Evolutionary conservation across 2,113 vertebrate genomes (phyloP), one percentile per base, ranked within the genome.

Genomic region (Cyprinodon tularosa): DNA sequence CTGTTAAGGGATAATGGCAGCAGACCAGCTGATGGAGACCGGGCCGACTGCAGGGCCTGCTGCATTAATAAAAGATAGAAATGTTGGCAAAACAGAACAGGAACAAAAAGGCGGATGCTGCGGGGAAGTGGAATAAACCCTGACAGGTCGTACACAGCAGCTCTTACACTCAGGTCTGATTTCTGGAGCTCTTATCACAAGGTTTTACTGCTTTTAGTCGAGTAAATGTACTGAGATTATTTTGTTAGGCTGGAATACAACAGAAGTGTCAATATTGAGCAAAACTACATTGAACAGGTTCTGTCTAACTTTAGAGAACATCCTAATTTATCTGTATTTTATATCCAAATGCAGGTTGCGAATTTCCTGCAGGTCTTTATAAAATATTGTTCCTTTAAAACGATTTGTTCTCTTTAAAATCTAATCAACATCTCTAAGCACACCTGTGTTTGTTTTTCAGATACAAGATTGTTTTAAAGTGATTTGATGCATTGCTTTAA

Each of bases 51-150:
- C 29, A 57, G 64, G 82, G 37, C 29, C 63, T 74, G 66, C 67
- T 12, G 53, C 62, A 86, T 80, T 73, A 83, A 80, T 80, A 80
- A 83, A 82, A 68, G 66, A 76, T 79, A 65, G 48, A 72, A 48
- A 61, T 12, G 3, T 13, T 47, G 20, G 8, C 22, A 57, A 78
- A 74, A 75, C 63, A 42, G 10, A 69, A 76, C 12, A 53, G 17
- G 42, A 66, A 42, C 75, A 36, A 3, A 20, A 39, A 74, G 44
- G 57, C 0, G 12, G 22, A 65, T 20, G 36, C 65, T 39, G 29
- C n/a, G 77, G 66, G 36, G 50, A 39, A 39, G 60, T n/a, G 61
- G 60, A 36, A 42, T 12, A 9, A 70, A 74, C 17, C 38, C 48
- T 45, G 48, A 45, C 11, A 66, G 65, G 50, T 74, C 47, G n/a